Percentiles rank a stretch among this genome's conserved stretches.
phyloP scores from a whole-genome alignment of 2,797 vertebrate genomes.

The Sylvilagus floridanus region DNA sequence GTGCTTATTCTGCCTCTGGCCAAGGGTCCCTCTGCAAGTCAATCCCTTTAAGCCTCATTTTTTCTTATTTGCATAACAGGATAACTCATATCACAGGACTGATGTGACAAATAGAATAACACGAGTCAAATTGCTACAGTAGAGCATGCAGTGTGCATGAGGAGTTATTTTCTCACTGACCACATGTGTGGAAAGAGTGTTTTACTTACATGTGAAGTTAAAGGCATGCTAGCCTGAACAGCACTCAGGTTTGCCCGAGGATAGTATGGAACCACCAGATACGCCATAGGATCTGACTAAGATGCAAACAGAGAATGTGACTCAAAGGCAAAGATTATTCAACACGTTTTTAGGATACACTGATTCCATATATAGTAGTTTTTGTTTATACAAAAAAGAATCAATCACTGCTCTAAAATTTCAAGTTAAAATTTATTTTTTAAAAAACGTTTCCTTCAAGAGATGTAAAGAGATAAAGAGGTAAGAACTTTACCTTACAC shows the following conservation, averaged over 20 bases:
- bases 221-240: constrained; percentile 87
- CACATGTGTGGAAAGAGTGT: neutral
- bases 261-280: constrained; percentile 91
- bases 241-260: constrained; percentile 86
- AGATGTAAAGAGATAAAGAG: neutral
- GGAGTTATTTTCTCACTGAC: constrained; percentile 44
- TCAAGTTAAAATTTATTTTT: constrained; percentile 31
- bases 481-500: constrained; percentile 88
- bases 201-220: constrained; percentile 88
- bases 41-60: constrained; percentile 33
- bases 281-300: constrained; percentile 91
- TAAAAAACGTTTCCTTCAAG: constrained; percentile 54
- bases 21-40: neutral
- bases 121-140: constrained; percentile 2
- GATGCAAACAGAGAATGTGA: constrained; percentile 53
- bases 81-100: neutral
- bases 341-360: constrained; percentile 27
- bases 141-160: neutral
- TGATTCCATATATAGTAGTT: constrained; percentile 27
- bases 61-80: constrained; percentile 15
- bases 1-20: neutral
- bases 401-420: constrained; percentile 47
- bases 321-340: constrained; percentile 54
- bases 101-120: neutral
- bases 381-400: constrained; percentile 54